Base-by-base conservation (phyloP, 1,140 invertebrate genomes). In the Octopus sinensis region DNA sequence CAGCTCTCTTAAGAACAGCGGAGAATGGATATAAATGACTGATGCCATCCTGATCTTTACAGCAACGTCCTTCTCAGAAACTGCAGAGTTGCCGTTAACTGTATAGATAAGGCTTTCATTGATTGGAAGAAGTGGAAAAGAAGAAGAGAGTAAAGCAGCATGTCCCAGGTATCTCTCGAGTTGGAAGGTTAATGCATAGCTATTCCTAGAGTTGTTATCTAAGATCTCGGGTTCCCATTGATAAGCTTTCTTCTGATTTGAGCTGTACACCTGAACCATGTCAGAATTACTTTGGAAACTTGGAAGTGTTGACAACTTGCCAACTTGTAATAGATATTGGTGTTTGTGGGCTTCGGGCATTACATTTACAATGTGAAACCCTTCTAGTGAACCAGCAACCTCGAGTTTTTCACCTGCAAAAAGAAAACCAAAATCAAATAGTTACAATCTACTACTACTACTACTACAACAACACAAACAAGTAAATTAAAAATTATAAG, bases 21-120 rank as follows among this genome's bases (percentile, higher is more conserved):
- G 94, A 53, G 95, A 96, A 90, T 98, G 97, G 2, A 95, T 96
- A 90, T 98, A 98, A 92, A 95, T 96, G 56, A 98, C 94, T 62
- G 96, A 97, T 0, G 96, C 97, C 93, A 98, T 95, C 81, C 94
- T 92, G 79, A 98, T 91, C 53, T 91, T 91, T 43, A 87, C 78
- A 81, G 79, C 80, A 23, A 81, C 17, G 76, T 84, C 81, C 54
- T 81, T 76, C n/a, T 80, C 78, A 53, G 76, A 13, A 17, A 82
- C 90, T 68, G 92, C 90, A 82, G 80, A 12, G 17, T 4, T n/a
- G 17, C 30, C 30, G 30, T 43, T 43, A 43, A 43, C 30, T 43
- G 30, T 43, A 73, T 73, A 73, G 68, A 73, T 73, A 23, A 73
- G 68, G 68, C 68, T 73, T 13, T 73, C 68, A 23, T 73, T 73